phyloP scores from a whole-genome alignment of 2,113 vertebrate genomes.

The Mus musculus region DNA sequence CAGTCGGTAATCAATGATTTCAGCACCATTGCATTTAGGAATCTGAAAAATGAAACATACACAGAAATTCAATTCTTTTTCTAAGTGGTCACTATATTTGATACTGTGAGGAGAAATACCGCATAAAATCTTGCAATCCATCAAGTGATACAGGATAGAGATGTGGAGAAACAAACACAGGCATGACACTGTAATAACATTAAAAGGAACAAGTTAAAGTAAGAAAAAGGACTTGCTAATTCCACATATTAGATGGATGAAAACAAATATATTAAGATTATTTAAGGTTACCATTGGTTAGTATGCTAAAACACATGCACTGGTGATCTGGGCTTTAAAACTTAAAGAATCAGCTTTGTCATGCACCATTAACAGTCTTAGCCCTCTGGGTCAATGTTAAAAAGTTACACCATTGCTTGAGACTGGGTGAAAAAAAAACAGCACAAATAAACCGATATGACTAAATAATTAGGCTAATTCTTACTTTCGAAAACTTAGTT shows the following conservation, averaged over 20 bases:
- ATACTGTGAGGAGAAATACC: neutral
- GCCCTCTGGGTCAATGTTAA: neutral
- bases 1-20: slow-evolving; percentile 87
- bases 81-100: neutral
- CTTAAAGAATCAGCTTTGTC: neutral
- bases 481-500: slow-evolving; percentile 11
- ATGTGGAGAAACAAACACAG: slow-evolving; percentile 38
- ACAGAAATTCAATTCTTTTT: slow-evolving; percentile 39
- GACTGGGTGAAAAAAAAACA: neutral
- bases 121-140: slow-evolving; percentile 34
- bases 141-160: slow-evolving; percentile 23
- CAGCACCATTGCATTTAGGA: slow-evolving; percentile 86
- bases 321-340: neutral
- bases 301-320: slow-evolving; percentile 9
- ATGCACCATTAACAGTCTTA: slow-evolving; percentile 48
- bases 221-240: slow-evolving; percentile 5
- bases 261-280: slow-evolving; percentile 25
- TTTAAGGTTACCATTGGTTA: slow-evolving; percentile 33
- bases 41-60: slow-evolving; percentile 74
- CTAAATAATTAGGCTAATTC: neutral
- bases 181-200: slow-evolving; percentile 11
- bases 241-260: neutral
- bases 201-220: slow-evolving; percentile 37
- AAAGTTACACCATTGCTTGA: neutral
- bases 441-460: neutral